phyloP scores from a whole-genome alignment of 2,797 vertebrate genomes.

The Tinamus major region DNA sequence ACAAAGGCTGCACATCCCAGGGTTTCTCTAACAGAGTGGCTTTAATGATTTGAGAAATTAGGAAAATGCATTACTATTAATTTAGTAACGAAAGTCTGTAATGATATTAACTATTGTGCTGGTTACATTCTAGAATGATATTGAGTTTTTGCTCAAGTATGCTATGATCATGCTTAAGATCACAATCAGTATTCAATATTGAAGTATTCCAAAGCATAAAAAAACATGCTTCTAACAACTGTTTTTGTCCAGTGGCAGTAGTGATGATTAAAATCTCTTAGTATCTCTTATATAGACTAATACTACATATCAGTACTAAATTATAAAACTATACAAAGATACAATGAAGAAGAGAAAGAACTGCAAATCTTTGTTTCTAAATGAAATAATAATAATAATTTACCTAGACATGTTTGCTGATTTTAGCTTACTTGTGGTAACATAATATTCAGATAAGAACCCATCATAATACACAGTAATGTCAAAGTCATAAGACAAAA shows the following conservation, averaged over 20 bases:
- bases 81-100: constrained; percentile 61
- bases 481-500: constrained; percentile 13
- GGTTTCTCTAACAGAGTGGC: constrained; percentile 80
- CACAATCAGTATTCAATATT: background rate
- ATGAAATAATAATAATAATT: constrained; percentile 29
- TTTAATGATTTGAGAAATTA: constrained; percentile 83
- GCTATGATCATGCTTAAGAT: background rate
- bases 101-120: constrained; percentile 54
- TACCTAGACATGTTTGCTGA: constrained; percentile 49
- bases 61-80: constrained; percentile 61
- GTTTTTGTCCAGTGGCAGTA: background rate
- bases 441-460: background rate
- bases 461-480: background rate
- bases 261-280: background rate
- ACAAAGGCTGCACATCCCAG: constrained; percentile 73
- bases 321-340: background rate
- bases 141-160: constrained; percentile 5
- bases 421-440: background rate
- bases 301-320: background rate
- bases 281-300: background rate
- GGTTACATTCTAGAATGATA: constrained; percentile 4
- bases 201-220: constrained; percentile 36
- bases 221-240: background rate
- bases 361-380: background rate
- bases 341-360: background rate